Evolutionary conservation across 2,113 vertebrate genomes (phyloP).

Genomic region (Crotalus helleri): DNA sequence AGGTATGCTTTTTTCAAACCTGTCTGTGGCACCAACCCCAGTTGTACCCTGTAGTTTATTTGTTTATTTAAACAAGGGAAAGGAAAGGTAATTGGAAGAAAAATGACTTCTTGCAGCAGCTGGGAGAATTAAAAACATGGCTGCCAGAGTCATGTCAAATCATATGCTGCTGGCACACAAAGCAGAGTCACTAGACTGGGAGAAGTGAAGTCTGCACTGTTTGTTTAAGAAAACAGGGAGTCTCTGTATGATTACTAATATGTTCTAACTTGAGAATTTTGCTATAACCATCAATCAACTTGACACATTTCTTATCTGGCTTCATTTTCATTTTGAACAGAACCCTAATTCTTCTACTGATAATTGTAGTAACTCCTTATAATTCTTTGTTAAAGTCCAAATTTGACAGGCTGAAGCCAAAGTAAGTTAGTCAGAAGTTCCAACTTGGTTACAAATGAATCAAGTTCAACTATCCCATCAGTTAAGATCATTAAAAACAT

Average conservation of each 20-base stretch:
- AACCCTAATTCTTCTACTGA: not conserved
- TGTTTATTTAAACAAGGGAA: not conserved
- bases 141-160: not conserved
- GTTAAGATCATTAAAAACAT: not conserved
- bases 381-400: not conserved
- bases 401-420: not conserved
- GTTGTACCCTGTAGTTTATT: not conserved
- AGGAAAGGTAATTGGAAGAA: not conserved
- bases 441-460: not conserved
- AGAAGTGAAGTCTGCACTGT: not conserved
- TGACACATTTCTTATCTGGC: not conserved
- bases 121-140: not conserved
- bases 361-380: not conserved
- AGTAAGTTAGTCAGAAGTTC: not conserved
- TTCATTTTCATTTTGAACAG: not conserved
- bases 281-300: not conserved
- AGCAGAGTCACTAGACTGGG: not conserved
- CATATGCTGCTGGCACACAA: not conserved
- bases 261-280: not conserved
- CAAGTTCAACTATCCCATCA: not conserved
- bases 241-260: not conserved
- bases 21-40: not conserved
- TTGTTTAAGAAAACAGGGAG: not conserved
- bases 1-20: not conserved
- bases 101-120: not conserved